Conservation (phyloP, 2,797 vertebrate genomes). For the Arctocebus calabarensis region DNA sequence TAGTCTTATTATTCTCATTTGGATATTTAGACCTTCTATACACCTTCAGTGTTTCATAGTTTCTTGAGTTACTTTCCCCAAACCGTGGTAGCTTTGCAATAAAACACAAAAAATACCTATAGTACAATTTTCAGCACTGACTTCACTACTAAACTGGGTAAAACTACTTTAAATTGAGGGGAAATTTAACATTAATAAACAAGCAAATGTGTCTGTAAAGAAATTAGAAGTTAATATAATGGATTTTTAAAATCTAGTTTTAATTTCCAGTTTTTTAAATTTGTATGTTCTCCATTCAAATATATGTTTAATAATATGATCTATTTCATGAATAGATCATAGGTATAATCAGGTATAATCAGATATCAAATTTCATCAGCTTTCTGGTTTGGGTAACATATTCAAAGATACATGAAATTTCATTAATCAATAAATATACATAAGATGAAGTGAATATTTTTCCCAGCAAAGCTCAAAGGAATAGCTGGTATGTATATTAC, state of each 20-base stretch:
- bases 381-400: slow-evolving; percentile 38
- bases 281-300: neutral
- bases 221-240: neutral
- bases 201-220: slow-evolving; percentile 32
- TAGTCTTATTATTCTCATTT: neutral
- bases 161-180: neutral
- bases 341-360: neutral
- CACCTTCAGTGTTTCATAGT: neutral
- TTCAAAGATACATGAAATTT: slow-evolving; percentile 32
- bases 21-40: neutral
- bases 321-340: neutral
- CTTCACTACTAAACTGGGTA: neutral
- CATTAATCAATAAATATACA: slow-evolving; percentile 26
- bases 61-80: neutral
- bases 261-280: slow-evolving; percentile 7
- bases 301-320: neutral
- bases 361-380: slow-evolving; percentile 50
- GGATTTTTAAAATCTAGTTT: slow-evolving; percentile 45
- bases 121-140: neutral
- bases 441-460: slow-evolving; percentile 35
- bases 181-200: neutral
- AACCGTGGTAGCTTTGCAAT: neutral
- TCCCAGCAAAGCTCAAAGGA: neutral
- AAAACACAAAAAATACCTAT: neutral
- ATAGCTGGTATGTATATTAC: neutral